These are phyloP conservation scores for Pedionomus torquatus DNA, from an alignment of 2,113 vertebrate genomes.

Conservation along the genomic window DNA sequence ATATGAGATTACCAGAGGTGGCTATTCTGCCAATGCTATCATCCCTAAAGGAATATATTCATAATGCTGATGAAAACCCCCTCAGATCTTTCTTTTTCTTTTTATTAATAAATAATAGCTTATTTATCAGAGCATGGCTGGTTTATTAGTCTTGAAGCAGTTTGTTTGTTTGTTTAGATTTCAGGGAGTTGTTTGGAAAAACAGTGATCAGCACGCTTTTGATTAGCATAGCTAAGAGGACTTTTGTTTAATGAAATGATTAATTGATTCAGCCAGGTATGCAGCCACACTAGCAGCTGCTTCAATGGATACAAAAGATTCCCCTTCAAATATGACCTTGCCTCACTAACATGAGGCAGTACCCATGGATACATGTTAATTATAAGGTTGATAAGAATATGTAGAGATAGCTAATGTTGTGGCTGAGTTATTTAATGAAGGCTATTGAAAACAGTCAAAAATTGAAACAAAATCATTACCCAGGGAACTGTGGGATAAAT, in stretches of 20 bases:
- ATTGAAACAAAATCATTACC: neutral
- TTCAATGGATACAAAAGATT: constrained; percentile 38
- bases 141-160: constrained; percentile 24
- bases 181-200: neutral
- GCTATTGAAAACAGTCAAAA: neutral
- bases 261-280: constrained; percentile 51
- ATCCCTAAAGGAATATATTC: neutral
- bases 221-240: constrained; percentile 24
- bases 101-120: neutral
- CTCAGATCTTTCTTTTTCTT: neutral
- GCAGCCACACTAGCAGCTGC: constrained; percentile 10
- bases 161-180: constrained; percentile 20
- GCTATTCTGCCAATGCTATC: neutral
- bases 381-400: constrained; percentile 11
- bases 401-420: neutral
- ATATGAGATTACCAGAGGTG: neutral
- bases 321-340: neutral
- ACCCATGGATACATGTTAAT: constrained; percentile 60
- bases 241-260: constrained; percentile 57
- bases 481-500: neutral
- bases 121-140: neutral
- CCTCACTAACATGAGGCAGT: neutral
- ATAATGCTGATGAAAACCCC: neutral
- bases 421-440: neutral
- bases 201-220: neutral